Percentiles rank a stretch among this genome's conserved stretches.
phyloP scores from a whole-genome alignment of 2,888 invertebrate genomes.

The Carabus problematicus region DNA sequence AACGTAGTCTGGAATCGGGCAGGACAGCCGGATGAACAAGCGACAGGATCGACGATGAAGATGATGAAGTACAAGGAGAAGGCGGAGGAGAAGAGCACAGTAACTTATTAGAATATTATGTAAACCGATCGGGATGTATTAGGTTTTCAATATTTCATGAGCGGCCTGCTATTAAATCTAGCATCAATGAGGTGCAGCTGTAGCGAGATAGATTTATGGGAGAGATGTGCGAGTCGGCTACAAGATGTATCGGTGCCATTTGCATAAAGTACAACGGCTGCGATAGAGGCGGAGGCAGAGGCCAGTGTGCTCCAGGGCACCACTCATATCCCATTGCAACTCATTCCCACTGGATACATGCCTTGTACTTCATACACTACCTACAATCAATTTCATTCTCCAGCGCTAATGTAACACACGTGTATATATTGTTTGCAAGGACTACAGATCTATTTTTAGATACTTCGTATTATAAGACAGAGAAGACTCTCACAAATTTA shows the following conservation, averaged over 20 bases:
- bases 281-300: not conserved
- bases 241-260: constrained; percentile 41
- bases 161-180: constrained; percentile 39
- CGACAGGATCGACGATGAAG: too few relatives aligned
- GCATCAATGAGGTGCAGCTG: constrained; percentile 38
- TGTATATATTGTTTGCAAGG: too few relatives aligned
- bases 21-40: too few relatives aligned
- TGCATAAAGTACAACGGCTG: constrained; percentile 27
- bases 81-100: constrained; percentile 20
- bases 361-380: not conserved
- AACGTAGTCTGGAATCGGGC: too few relatives aligned
- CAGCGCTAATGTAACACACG: too few relatives aligned
- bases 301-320: constrained; percentile 3
- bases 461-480: too few relatives aligned
- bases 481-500: too few relatives aligned
- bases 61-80: not conserved
- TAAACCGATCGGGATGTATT: constrained; percentile 54
- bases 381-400: too few relatives aligned
- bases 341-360: not conserved
- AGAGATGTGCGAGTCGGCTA: constrained; percentile 17
- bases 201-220: constrained; percentile 38
- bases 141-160: constrained; percentile 52
- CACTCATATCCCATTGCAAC: not conserved
- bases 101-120: constrained; percentile 56
- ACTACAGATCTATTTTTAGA: too few relatives aligned